phyloP scores from a whole-genome alignment of 2,113 vertebrate species.

The Antechinus flavipes region DNA sequence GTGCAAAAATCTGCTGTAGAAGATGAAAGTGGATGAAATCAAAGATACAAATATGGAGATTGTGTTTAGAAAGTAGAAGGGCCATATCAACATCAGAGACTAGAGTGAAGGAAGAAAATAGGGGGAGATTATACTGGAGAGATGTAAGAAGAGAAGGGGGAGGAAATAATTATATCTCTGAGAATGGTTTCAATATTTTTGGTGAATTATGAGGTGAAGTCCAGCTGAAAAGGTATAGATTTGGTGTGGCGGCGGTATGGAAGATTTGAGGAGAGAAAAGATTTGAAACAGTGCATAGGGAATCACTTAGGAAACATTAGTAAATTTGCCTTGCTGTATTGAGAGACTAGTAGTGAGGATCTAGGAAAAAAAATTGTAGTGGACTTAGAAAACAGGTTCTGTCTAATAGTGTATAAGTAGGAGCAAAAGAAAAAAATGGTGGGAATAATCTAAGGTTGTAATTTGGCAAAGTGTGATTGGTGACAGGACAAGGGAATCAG shows the following conservation, averaged over 20 bases:
- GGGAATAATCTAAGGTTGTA: background rate
- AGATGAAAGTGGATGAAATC: background rate
- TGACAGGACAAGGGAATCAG: background rate
- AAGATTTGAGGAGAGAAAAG: background rate
- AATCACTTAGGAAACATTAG: background rate
- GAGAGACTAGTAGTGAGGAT: background rate
- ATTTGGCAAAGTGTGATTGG: background rate
- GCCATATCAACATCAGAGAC: background rate
- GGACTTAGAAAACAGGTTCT: background rate
- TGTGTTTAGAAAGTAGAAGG: background rate
- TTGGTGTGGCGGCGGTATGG: background rate
- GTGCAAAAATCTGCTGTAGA: background rate
- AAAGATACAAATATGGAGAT: background rate
- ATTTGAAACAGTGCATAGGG: background rate
- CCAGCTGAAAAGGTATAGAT: background rate
- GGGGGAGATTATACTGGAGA: background rate
- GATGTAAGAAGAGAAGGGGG: background rate
- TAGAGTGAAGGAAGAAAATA: background rate
- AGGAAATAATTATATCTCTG: background rate
- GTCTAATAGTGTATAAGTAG: background rate
- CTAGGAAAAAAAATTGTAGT: background rate
- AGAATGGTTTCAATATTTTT: background rate
- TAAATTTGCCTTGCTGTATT: background rate
- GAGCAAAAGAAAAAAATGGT: background rate
- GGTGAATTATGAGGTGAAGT: background rate